These are phyloP conservation scores for Chlamydotis undulata DNA, from an alignment of 2,113 vertebrate genomes.

Conservation along the genomic window DNA sequence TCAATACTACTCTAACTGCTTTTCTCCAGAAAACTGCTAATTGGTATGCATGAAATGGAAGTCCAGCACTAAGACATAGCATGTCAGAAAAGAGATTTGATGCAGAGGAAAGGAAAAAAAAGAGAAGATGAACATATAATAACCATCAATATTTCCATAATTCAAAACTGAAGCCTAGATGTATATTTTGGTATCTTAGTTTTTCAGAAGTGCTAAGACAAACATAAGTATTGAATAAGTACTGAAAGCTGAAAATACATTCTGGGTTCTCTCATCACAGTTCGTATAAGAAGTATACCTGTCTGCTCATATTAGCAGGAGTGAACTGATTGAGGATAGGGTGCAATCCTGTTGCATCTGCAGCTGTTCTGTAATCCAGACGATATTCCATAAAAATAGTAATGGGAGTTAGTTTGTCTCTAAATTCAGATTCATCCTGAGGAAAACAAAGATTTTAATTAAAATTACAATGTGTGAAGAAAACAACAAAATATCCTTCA, in stretches of 20 bases:
- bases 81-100: not conserved
- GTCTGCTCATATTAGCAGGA: slow-evolving; percentile 89
- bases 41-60: not conserved
- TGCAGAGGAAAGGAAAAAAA: not conserved
- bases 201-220: not conserved
- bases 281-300: slow-evolving; percentile 74
- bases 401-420: slow-evolving; percentile 96
- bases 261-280: not conserved
- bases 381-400: slow-evolving; percentile 92
- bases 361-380: slow-evolving; percentile 85
- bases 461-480: not conserved
- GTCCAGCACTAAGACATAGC: not conserved
- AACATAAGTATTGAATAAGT: not conserved
- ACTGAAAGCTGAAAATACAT: not conserved
- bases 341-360: slow-evolving; percentile 83
- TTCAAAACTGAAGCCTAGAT: not conserved
- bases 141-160: not conserved
- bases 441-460: not conserved
- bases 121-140: not conserved
- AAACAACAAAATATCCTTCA: not conserved
- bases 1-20: not conserved
- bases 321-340: slow-evolving; percentile 90
- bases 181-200: not conserved
- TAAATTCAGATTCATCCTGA: slow-evolving; percentile 93
- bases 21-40: not conserved